These are phyloP conservation scores for Corythornis cristatus DNA, from an alignment of 2,113 vertebrate genomes.

Conservation along the genomic window DNA sequence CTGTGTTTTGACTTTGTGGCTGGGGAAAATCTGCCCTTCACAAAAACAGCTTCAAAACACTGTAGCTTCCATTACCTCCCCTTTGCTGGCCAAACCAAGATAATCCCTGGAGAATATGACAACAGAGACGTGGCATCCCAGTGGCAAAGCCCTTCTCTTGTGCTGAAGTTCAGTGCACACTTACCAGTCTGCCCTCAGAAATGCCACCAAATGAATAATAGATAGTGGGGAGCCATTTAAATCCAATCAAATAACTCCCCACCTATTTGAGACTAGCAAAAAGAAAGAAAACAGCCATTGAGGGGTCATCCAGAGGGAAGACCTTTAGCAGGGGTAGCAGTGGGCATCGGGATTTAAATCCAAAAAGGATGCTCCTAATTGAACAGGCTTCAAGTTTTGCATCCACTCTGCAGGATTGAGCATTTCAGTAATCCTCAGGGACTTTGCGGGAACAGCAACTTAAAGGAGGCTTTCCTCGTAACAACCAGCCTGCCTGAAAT, in stretches of 20 bases:
- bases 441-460: fast-evolving
- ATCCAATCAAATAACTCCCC: background rate
- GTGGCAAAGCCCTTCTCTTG: background rate
- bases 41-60: background rate
- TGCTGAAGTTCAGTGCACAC: background rate
- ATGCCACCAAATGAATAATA: background rate
- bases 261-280: background rate
- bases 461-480: background rate
- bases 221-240: background rate
- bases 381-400: background rate
- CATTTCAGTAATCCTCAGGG: background rate
- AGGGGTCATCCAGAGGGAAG: background rate
- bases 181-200: background rate
- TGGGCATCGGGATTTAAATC: fast-evolving
- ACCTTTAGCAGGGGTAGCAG: background rate
- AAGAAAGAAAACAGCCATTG: background rate
- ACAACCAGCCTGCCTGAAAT: background rate
- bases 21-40: background rate
- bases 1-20: background rate
- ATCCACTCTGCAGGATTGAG: background rate
- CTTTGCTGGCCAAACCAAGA: background rate
- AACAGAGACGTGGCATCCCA: background rate
- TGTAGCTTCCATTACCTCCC: background rate
- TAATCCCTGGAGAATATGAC: background rate
- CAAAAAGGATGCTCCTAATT: fast-evolving